These are phyloP conservation scores for Falco punctatus DNA, from an alignment of 2,113 vertebrate species.

Conservation along the genomic window DNA sequence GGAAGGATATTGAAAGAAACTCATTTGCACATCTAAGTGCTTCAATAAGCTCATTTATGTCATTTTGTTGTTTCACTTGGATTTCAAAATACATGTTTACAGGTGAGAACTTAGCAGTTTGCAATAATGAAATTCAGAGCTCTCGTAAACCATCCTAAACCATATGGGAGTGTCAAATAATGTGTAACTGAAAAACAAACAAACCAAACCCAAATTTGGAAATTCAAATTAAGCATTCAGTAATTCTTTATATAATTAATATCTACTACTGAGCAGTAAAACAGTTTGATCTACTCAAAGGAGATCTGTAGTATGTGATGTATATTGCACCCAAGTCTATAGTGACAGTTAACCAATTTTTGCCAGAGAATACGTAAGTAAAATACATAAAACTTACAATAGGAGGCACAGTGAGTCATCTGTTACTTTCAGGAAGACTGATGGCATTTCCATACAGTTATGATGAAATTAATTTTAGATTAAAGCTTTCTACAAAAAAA, in stretches of 20 bases:
- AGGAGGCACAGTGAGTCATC: background rate
- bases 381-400: background rate
- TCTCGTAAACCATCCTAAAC: background rate
- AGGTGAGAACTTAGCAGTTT: background rate
- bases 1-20: background rate
- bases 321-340: background rate
- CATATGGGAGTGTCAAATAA: background rate
- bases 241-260: background rate
- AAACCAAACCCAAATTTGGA: background rate
- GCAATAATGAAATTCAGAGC: background rate
- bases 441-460: background rate
- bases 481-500: background rate
- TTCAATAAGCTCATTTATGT: background rate
- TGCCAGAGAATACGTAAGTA: background rate
- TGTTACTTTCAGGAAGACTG: background rate
- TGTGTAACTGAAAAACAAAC: background rate
- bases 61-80: background rate
- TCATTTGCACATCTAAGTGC: background rate
- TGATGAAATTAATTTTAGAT: background rate
- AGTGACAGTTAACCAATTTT: background rate
- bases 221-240: background rate
- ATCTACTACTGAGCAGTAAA: background rate
- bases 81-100: background rate
- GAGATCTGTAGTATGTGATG: background rate
- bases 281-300: background rate